Evolutionary conservation across 2,888 invertebrate genomes (phyloP).

Genomic region (Euzophera pinguis): DNA sequence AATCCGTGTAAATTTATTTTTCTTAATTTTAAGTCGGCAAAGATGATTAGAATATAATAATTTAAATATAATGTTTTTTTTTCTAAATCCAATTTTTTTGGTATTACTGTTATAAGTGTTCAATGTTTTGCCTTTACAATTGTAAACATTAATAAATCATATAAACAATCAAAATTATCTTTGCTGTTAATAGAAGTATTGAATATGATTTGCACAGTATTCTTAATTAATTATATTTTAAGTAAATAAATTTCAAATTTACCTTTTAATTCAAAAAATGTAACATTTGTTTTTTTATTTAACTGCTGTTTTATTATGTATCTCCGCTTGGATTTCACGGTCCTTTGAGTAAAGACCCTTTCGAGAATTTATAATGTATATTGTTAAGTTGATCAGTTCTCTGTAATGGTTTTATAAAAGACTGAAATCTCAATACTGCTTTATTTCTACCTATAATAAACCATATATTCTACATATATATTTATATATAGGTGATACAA

Average conservation of each 20-base stretch:
- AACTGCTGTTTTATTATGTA: not conserved
- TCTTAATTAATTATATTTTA: no score
- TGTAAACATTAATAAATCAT: not conserved
- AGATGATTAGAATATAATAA: not conserved
- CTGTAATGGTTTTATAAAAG: conserved; percentile 73
- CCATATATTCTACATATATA: no score
- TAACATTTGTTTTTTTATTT: not conserved
- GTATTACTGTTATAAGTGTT: not conserved
- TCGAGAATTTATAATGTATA: conserved; percentile 24
- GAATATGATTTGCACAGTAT: conserved; percentile 5
- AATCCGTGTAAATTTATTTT: conserved; percentile 19
- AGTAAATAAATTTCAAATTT: no score
- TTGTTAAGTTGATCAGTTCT: conserved; percentile 61
- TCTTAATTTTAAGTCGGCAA: conserved; percentile 7
- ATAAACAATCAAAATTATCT: not conserved
- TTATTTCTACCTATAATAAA: conserved; percentile 15
- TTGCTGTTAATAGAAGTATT: not conserved
- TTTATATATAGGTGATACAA: no score
- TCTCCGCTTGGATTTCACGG: not conserved
- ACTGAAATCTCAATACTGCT: conserved; percentile 57
- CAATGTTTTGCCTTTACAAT: not conserved
- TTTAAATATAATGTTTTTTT: not conserved
- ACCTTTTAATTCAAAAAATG: not conserved
- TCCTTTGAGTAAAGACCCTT: no score
- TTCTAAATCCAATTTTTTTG: not conserved